phyloP scores from a whole-genome alignment of 2,797 vertebrate species.

The Neoniphon sammara region DNA sequence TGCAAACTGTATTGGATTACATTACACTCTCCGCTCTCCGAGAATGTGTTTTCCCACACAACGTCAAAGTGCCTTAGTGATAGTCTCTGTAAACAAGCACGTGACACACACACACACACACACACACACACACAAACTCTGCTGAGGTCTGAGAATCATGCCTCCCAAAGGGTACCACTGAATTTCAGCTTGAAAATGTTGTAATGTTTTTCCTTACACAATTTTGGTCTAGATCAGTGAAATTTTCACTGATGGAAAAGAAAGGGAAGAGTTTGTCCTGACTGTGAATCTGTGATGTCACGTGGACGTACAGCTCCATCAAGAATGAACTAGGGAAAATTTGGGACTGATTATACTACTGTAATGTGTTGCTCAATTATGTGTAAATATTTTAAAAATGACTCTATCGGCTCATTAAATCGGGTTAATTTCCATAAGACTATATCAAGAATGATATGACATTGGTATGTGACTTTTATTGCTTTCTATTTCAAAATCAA shows the following conservation, averaged over 20 bases:
- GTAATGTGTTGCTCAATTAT: background rate
- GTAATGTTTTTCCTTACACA: background rate
- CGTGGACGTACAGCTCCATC: background rate
- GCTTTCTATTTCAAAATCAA: too few species aligned
- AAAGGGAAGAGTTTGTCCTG: too few species aligned
- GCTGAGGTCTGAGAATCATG: slow-evolving; percentile 12
- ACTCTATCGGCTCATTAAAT: too few species aligned
- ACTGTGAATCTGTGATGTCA: background rate
- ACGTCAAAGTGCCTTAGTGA: slow-evolving; percentile 56
- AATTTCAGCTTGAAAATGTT: slow-evolving; percentile 15
- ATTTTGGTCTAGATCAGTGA: background rate
- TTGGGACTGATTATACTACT: background rate
- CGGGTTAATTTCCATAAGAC: too few species aligned
- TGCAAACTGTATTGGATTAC: slow-evolving; percentile 43
- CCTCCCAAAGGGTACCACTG: too few species aligned
- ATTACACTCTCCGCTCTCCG: slow-evolving; percentile 41
- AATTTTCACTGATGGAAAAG: background rate
- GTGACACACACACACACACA: slow-evolving; percentile 3
- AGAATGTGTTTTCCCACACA: slow-evolving; percentile 50
- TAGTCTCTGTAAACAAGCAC: slow-evolving; percentile 19
- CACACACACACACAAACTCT: slow-evolving; percentile 10
- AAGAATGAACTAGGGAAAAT: slow-evolving; percentile 4
- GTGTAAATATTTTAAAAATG: too few species aligned
- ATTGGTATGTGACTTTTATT: too few species aligned
- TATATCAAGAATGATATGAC: too few species aligned